phyloP scores from a whole-genome alignment of 2,113 vertebrate genomes.

The Prionailurus bengalensis region DNA sequence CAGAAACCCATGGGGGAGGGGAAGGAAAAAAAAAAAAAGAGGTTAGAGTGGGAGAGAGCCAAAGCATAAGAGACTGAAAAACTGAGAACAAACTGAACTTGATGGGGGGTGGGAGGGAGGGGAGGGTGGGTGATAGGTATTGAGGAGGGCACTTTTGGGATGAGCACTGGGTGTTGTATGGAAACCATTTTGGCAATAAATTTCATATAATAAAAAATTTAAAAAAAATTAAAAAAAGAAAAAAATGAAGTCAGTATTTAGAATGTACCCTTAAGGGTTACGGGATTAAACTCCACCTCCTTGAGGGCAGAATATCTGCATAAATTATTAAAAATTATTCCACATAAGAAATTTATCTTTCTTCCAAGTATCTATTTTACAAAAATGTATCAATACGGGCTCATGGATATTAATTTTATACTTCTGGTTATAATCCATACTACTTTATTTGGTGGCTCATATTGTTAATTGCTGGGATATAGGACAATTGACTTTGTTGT shows the following conservation, averaged over 20 bases:
- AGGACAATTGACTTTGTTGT: not conserved
- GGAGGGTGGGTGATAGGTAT: too few species aligned
- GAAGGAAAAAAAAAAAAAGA: too few species aligned
- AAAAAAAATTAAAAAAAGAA: fast-evolving
- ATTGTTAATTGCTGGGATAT: not conserved
- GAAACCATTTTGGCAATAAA: too few species aligned
- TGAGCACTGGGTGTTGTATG: too few species aligned
- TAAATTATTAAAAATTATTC: not conserved
- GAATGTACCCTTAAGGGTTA: not conserved
- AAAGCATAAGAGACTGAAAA: too few species aligned
- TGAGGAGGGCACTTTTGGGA: too few species aligned
- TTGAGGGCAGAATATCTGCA: not conserved
- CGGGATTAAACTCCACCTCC: not conserved
- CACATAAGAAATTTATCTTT: not conserved
- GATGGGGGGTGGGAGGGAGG: too few species aligned
- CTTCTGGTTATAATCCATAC: not conserved
- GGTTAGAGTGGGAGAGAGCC: too few species aligned
- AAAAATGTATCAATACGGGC: not conserved
- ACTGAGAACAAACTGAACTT: too few species aligned
- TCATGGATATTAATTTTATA: not conserved
- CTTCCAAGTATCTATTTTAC: not conserved
- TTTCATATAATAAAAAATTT: too few species aligned
- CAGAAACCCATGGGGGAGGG: too few species aligned
- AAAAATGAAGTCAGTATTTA: not conserved
- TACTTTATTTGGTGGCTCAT: not conserved